Conservation (phyloP, 2,113 vertebrate genomes). For the Mesoclemmys tuberculata region DNA sequence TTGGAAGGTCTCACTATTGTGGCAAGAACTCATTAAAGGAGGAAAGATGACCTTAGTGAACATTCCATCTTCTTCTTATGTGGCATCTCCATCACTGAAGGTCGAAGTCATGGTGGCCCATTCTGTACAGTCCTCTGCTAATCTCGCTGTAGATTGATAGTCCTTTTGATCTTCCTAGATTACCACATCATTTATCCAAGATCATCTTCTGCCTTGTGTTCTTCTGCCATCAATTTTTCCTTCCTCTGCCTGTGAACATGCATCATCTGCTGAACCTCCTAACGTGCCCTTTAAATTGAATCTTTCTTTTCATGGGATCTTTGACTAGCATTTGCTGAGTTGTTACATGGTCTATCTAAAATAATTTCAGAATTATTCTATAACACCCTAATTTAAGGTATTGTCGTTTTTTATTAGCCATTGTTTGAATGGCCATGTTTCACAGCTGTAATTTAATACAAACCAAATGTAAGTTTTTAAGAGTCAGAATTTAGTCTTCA, state of each 20-base stretch:
- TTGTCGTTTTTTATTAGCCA: background rate
- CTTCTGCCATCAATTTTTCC: background rate
- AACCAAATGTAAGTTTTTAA: background rate
- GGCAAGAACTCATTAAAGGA: accelerated
- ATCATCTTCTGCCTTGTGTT: background rate
- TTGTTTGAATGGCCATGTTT: background rate
- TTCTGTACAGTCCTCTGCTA: background rate
- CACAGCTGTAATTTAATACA: background rate
- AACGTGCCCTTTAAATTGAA: background rate
- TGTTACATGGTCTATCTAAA: background rate
- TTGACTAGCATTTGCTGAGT: background rate
- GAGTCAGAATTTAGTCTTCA: background rate
- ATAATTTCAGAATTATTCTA: background rate
- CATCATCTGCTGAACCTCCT: background rate
- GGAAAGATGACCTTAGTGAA: background rate
- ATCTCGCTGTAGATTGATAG: background rate
- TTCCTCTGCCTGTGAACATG: background rate
- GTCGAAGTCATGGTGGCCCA: background rate
- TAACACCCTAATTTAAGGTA: background rate
- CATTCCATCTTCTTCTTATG: background rate
- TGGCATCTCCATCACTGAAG: background rate
- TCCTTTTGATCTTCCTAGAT: background rate
- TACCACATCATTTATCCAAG: background rate
- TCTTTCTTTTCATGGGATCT: background rate
- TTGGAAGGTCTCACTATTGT: accelerated